Percentiles rank a stretch among this genome's conserved stretches.
phyloP scores from a whole-genome alignment of 2,888 invertebrate species.

The Calliphora vomitoria region DNA sequence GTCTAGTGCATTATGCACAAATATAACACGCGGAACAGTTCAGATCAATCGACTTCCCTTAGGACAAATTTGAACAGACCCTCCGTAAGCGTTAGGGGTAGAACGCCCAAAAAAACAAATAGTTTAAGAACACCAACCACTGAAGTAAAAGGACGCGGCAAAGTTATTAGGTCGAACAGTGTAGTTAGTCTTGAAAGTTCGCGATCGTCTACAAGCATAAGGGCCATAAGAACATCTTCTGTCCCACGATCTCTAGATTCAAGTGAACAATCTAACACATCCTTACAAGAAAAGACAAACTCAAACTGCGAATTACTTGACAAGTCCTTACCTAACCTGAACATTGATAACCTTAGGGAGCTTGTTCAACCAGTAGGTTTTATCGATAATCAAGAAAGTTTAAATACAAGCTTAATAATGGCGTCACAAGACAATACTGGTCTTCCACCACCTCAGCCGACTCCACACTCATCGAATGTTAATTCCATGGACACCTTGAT shows the following conservation, averaged over 20 bases:
- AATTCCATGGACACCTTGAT: background rate
- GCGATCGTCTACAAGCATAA: background rate
- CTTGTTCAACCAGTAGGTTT: background rate
- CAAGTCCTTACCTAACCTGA: background rate
- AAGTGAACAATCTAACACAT: background rate
- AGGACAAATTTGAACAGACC: background rate
- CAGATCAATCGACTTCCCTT: background rate
- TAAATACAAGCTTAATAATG: background rate
- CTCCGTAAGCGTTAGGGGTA: background rate
- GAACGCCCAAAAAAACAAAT: background rate
- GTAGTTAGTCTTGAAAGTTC: background rate
- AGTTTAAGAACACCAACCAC: background rate
- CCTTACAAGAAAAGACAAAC: too few species aligned
- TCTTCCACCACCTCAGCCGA: background rate
- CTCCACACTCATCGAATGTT: background rate
- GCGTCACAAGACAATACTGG: background rate
- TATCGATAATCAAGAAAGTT: background rate
- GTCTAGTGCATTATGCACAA: slow-evolving; percentile 19
- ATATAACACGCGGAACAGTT: background rate
- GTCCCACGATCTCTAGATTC: background rate
- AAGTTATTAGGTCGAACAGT: background rate
- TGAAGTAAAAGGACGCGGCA: background rate
- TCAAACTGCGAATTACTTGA: background rate
- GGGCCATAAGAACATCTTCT: slow-evolving; percentile 1
- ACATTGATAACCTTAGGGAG: background rate